Base-by-base conservation (phyloP, 2,113 vertebrate species). In the Channa argus region DNA sequence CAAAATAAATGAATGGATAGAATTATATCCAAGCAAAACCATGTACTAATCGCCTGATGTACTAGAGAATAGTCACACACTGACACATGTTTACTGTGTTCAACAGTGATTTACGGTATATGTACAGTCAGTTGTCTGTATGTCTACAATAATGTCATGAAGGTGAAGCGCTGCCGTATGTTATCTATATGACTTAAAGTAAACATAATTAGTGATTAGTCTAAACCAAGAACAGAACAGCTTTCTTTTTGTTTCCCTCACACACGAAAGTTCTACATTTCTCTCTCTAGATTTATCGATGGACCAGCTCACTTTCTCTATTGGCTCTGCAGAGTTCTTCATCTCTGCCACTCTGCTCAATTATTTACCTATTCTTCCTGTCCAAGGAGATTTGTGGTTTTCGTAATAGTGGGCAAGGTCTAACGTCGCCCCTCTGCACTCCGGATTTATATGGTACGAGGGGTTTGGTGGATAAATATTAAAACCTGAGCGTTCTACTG, bases 391-490 rank as follows among this genome's bases (percentile, higher is more conserved):
- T 89, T 85, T 85, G 88, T 53, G 85, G 82, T 88, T 80, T 77
- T 54, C 54, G 72, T 84, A 91, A 86, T 74, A 50, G 67, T 47
- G 74, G 82, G 77, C 70, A 80, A 55, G 72, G 55, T 77, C 83
- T 74, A 59, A 53, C 79, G 66, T 82, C 80, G 87, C 79, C 72
- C 83, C 71, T 90, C 85, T 15, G 73, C 74, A 69, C 69, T 54
- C 74, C 62, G 87, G 87, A 89, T 92, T 93, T 92, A 92, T 90
- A 79, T 88, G 86, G 81, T 89, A 82, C 8, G 14, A 82, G 78
- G 80, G 80, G 59, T 86, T 91, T 79, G 80, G 82, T 84, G 86
- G 74, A 91, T 92, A 89, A 90, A 92, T 91, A 89, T 89, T 92
- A 92, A 92, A 92, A 90, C 89, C 92, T 66, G 63, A 78, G 71